phyloP scores from a whole-genome alignment of 2,888 invertebrate genomes.

The Leptopilina drosophilae region DNA sequence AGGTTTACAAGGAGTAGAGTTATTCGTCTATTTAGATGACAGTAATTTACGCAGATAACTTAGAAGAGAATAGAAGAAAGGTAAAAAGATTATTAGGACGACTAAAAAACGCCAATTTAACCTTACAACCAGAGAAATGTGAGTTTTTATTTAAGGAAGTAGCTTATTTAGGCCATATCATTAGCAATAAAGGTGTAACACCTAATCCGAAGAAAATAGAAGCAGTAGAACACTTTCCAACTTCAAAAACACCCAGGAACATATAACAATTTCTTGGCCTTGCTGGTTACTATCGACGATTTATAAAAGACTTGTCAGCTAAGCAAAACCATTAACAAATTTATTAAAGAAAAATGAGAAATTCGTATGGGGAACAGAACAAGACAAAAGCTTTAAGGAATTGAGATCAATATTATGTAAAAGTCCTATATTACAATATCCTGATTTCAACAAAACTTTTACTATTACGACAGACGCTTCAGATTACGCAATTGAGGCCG shows the following conservation, averaged over 20 bases:
- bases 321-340: too few relatives aligned
- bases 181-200: too few relatives aligned
- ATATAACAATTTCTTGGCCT: too few relatives aligned
- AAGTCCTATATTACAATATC: not conserved
- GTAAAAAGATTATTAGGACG: not conserved
- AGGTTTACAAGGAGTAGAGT: not conserved
- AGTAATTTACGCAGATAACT: not conserved
- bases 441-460: not conserved
- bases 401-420: not conserved
- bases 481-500: not conserved
- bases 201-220: too few relatives aligned
- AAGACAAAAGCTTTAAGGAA: not conserved
- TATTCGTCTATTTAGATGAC: not conserved
- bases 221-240: too few relatives aligned
- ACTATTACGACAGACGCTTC: not conserved
- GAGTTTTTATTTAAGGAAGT: constrained; percentile 48
- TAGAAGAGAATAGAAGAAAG: not conserved
- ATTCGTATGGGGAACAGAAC: too few relatives aligned
- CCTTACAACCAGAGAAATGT: constrained; percentile 46
- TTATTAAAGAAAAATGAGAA: too few relatives aligned
- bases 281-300: too few relatives aligned
- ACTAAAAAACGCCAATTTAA: not conserved
- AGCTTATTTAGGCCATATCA: too few relatives aligned
- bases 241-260: too few relatives aligned
- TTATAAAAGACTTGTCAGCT: too few relatives aligned